phyloP scores from a whole-genome alignment of 2,797 vertebrate genomes.

The Hephaestus fuliginosus region DNA sequence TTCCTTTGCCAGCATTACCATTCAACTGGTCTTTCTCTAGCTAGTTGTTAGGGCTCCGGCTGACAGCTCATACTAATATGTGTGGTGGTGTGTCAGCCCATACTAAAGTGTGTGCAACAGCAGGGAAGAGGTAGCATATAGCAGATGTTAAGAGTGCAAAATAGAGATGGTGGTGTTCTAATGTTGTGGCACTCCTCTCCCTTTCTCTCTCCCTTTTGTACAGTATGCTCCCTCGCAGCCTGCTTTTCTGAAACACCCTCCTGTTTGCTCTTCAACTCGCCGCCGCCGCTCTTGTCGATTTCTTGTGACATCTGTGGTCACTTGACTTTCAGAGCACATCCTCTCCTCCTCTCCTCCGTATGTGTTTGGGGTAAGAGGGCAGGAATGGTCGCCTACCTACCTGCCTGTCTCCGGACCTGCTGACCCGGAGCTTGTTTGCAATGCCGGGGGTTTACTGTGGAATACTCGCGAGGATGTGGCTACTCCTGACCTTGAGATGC shows the following conservation, averaged over 20 bases:
- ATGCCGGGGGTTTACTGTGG: conserved; percentile 55
- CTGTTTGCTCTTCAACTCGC: conserved; percentile 30
- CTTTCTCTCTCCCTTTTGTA: conserved; percentile 14
- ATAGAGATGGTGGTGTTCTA: conserved; percentile 59
- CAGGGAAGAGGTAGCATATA: conserved; percentile 54
- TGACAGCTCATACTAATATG: conserved; percentile 80
- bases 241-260: conserved; percentile 31
- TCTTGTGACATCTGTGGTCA: conserved; percentile 34
- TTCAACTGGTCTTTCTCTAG: conserved; percentile 66
- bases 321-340: conserved; percentile 66
- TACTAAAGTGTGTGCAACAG: conserved; percentile 71
- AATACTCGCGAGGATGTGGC: conserved; percentile 22
- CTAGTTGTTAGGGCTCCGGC: conserved; percentile 66
- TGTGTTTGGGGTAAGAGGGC: conserved; percentile 46
- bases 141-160: conserved; percentile 67
- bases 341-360: conserved; percentile 34
- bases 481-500: conserved; percentile 69
- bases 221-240: conserved; percentile 26
- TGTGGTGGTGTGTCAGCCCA: conserved; percentile 66
- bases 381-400: conserved; percentile 30
- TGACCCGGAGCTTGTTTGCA: conserved; percentile 67
- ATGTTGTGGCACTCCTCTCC: conserved; percentile 40
- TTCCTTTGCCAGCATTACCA: conserved; percentile 62
- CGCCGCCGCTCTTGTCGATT: conserved; percentile 28
- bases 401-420: conserved; percentile 38